Evolutionary conservation across 2,888 invertebrate species (phyloP), one percentile per base, ranked within the genome.

Genomic region (Sylvicola cinctus): DNA sequence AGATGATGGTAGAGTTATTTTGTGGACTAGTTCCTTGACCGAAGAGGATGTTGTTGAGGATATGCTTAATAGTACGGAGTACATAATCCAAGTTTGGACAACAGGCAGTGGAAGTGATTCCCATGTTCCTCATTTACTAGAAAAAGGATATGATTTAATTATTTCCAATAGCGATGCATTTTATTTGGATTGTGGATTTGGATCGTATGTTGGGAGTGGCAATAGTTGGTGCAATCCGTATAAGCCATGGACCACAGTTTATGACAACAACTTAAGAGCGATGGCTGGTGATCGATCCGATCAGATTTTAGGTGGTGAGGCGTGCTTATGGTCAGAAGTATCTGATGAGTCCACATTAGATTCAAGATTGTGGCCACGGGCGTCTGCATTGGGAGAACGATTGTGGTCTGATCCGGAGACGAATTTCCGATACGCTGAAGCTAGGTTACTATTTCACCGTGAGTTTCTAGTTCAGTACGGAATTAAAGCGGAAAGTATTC

Each of bases 191-290:
- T 81, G 81, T 47, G 81, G 81, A 2, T 78, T 69, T 46, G 71
- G 71, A 6, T 69, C 74, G 4, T 81, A 80, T 80, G 68, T 80
- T 4, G 70, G 70, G 3, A 63, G 43, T 53, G 80, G 79, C 11
- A 74, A 74, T 46, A 83, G 81, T 49, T 83, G 83, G 83, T 83
- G 81, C 48, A 66, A 77, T 0, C 81, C 81, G 0, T 83, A 79
- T 55, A 79, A 73, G 44, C 74, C 77, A 2, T 83, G 83, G 83
- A 78, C 81, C 51, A 70, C 66, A 45, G 67, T 80, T 2, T 83
- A 83, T 44, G 67, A 70, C 26, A 80, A 80, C 52, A 72, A 70
- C 41, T 75, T 74, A 1, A 52, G 61, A 17, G 44, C 48, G 3
- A 66, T 77, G 39, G 65, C 62, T n/a, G 52, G 56, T 2, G 29